These are phyloP conservation scores for Myoxocephalus aenaeus DNA, from an alignment of 2,797 vertebrate genomes.

Conservation along the genomic window DNA sequence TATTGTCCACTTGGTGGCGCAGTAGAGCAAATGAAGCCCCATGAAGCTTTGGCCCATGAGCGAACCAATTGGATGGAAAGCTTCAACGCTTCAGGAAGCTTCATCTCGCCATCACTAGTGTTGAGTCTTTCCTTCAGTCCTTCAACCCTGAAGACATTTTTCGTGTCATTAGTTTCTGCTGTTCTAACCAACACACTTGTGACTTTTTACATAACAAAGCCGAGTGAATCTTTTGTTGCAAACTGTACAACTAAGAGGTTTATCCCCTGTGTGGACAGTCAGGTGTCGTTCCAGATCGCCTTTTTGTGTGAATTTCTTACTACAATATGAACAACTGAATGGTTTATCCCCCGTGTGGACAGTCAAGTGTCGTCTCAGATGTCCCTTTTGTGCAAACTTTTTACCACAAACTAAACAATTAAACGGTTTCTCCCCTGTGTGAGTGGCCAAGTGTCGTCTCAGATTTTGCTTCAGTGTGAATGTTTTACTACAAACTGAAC, in stretches of 20 bases:
- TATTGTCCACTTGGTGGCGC: too few species aligned
- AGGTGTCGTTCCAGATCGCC: neutral
- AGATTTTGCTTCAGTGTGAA: conserved; percentile 8
- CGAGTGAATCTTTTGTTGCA: neutral
- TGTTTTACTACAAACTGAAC: neutral
- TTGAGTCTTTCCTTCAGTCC: neutral
- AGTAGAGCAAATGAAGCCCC: too few species aligned
- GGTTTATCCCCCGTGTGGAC: conserved; percentile 13
- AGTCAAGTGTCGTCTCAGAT: conserved; percentile 3
- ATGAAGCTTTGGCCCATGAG: too few species aligned
- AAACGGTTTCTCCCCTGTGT: neutral
- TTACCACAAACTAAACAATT: neutral
- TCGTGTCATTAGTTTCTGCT: neutral
- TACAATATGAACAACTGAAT: neutral
- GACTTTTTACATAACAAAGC: neutral
- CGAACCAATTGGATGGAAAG: too few species aligned
- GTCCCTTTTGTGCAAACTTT: neutral
- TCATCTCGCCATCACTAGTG: too few species aligned
- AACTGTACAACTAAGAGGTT: neutral
- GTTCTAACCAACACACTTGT: neutral
- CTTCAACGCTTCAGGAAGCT: too few species aligned
- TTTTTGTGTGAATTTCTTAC: neutral
- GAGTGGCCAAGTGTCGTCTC: neutral
- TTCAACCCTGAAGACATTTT: neutral
- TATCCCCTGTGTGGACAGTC: neutral